Evolutionary conservation across 1,140 invertebrate species (phyloP), one percentile per base, ranked within the genome.

Genomic region (Heliconius melpomene): DNA sequence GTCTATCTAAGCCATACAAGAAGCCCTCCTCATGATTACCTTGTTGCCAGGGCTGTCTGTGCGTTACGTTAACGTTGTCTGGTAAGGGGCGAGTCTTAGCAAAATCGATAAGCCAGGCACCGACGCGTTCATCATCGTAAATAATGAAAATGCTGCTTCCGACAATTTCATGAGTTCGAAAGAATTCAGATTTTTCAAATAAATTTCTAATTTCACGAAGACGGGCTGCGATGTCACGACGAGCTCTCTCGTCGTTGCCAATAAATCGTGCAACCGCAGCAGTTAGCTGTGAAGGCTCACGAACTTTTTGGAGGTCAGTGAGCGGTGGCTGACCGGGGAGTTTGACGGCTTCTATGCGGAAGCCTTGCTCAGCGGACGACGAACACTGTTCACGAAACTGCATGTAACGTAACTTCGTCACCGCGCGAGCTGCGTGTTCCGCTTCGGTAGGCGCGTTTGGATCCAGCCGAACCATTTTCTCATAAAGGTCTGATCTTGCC

Each of bases 11-110:
- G 75, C 98, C 98, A 80, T 96, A 96, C 0, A 99, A 95, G 86
- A 99, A 98, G 9, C 98, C 98, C 93, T 99, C 98, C 94, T 99
- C 98, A 85, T 98, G 97, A 89, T 99, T 99, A 18, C 98, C 98
- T 83, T 98, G 96, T 57, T 95, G 89, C 98, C 98, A 99, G 38
- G 95, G 92, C 18, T 92, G 94, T 72, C 97, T 95, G 90, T 99
- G 98, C 75, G 96, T 96, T 5, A 99, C 95, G 74, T 89, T 95
- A 18, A 96, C 85, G 18, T 96, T 96, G 40, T 96, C 95, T 1
- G 98, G 97, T 40, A 99, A 93, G 72, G 95, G 95, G 20, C 96
- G 95, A 1, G 98, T 98, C 89, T 99, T 99, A 20, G 98, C 98
- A 95, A 99, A 99, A 90, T 99, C 99, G 78, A 99, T 99, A 80